A percentile compares a stretch with the other conserved stretches of the same genome.
Evolutionary conservation across 2,888 invertebrate species (phyloP).

Genomic region (Synanthedon vespiformis): DNA sequence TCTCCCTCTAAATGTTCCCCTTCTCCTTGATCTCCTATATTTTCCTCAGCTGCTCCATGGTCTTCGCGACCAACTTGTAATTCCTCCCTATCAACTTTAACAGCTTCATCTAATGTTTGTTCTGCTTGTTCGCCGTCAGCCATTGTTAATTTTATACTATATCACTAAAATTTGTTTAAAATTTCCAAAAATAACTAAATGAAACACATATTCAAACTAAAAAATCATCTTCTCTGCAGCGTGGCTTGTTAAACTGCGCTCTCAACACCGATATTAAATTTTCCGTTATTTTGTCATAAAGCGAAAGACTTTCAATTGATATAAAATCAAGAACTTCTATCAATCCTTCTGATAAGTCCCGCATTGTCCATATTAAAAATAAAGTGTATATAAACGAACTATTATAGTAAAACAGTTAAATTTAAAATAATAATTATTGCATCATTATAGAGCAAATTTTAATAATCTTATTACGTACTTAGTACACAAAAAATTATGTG

Average conservation of each 20-base stretch:
- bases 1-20: conserved; percentile 9
- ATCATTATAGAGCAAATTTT: neutral
- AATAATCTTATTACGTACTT: neutral
- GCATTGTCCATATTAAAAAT: conserved; percentile 21
- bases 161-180: neutral
- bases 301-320: conserved; percentile 31
- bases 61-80: conserved; percentile 3
- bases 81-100: conserved; percentile 3
- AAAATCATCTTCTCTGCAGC: conserved; percentile 34
- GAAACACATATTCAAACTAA: conserved; percentile 29
- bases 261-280: conserved; percentile 40
- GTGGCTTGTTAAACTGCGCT: conserved; percentile 32
- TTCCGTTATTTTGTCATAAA: conserved; percentile 50
- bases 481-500: neutral
- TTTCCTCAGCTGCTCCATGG: conserved; percentile 9
- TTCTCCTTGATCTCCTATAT: conserved; percentile 1
- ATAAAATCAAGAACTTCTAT: conserved; percentile 40
- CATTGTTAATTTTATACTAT: conserved; percentile 10
- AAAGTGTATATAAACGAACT: neutral
- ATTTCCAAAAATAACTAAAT: neutral
- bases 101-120: conserved; percentile 1
- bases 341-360: conserved; percentile 26
- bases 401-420: neutral
- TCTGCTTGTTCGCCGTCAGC: conserved; percentile 11
- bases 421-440: neutral